Percentiles rank a stretch among this genome's conserved stretches.
Evolutionary conservation across 2,888 invertebrate genomes (phyloP).

Genomic region (Ganaspis brasiliensis): DNA sequence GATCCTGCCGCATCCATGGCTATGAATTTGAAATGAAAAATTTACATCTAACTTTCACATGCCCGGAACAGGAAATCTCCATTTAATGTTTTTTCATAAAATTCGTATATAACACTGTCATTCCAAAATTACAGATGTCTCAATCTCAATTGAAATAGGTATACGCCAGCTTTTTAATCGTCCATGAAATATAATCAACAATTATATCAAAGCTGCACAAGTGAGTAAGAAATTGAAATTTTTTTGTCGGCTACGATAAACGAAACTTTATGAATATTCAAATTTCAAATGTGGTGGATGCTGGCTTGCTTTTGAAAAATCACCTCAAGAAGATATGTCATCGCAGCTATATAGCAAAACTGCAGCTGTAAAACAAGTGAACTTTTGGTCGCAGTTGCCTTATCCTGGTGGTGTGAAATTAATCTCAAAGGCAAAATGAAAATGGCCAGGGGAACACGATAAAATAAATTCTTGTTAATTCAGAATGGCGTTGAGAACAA

Average conservation of each 20-base stretch:
- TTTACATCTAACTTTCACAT: slow-evolving; percentile 7
- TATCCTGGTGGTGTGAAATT: slow-evolving; percentile 25
- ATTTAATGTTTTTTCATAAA: not conserved
- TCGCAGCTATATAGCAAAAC: not conserved
- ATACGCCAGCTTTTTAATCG: not conserved
- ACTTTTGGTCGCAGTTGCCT: slow-evolving; percentile 4
- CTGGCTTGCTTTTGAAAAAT: slow-evolving; percentile 15
- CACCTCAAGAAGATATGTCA: slow-evolving; percentile 11
- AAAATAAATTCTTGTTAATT: slow-evolving; percentile 36
- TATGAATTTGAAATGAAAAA: slow-evolving; percentile 25
- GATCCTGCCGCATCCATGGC: not conserved
- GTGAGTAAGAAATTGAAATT: slow-evolving; percentile 29
- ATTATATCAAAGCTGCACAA: slow-evolving; percentile 17
- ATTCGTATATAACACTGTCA: not conserved
- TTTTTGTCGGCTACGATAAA: not conserved
- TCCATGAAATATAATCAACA: slow-evolving; percentile 24
- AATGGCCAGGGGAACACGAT: not conserved
- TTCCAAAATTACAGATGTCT: not conserved
- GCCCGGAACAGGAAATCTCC: not conserved
- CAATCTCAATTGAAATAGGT: not conserved
- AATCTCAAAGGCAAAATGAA: slow-evolving; percentile 28
- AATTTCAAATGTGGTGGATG: too few relatives aligned
- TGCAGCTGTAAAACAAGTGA: not conserved
- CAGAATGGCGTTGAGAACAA: slow-evolving; percentile 19
- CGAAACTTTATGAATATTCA: slow-evolving; percentile 24